Conservation (phyloP, 2,113 vertebrate genomes). For the Microcebus griseorufus region DNA sequence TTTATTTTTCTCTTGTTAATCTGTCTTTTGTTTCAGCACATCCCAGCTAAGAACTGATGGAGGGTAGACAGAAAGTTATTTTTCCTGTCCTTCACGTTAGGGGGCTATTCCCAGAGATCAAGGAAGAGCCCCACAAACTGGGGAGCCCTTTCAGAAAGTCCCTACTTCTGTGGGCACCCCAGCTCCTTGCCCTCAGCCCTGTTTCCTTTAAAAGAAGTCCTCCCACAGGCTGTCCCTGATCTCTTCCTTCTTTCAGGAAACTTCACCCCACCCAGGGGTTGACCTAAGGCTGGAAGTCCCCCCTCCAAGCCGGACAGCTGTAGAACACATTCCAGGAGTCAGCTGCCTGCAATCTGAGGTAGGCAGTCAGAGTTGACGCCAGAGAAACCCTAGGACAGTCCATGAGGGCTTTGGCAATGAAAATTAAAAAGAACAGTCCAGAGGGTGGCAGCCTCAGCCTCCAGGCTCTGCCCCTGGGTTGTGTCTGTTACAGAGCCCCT, state of each 20-base stretch:
- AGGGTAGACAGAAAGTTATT: background rate
- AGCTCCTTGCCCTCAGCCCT: background rate
- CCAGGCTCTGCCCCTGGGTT: background rate
- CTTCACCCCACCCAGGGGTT: background rate
- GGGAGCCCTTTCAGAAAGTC: background rate
- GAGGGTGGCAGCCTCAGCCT: background rate
- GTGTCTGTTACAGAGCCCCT: background rate
- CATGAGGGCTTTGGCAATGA: background rate
- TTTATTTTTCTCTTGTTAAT: background rate
- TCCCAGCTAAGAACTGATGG: background rate
- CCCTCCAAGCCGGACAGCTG: too few relatives aligned
- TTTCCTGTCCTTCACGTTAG: background rate
- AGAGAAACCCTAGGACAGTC: too few relatives aligned
- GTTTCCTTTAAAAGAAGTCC: background rate
- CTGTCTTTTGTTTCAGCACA: background rate
- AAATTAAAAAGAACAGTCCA: background rate
- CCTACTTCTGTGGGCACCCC: fast-evolving
- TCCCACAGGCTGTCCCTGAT: background rate
- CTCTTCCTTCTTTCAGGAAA: background rate
- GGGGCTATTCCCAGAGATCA: too few relatives aligned
- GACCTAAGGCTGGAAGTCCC: background rate
- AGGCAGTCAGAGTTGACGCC: background rate
- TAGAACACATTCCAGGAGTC: fast-evolving
- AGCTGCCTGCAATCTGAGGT: background rate
- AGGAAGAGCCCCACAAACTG: background rate